Evolutionary conservation across 1,140 invertebrate species (phyloP).

Genomic region (Ceratosolen solmsi): DNA sequence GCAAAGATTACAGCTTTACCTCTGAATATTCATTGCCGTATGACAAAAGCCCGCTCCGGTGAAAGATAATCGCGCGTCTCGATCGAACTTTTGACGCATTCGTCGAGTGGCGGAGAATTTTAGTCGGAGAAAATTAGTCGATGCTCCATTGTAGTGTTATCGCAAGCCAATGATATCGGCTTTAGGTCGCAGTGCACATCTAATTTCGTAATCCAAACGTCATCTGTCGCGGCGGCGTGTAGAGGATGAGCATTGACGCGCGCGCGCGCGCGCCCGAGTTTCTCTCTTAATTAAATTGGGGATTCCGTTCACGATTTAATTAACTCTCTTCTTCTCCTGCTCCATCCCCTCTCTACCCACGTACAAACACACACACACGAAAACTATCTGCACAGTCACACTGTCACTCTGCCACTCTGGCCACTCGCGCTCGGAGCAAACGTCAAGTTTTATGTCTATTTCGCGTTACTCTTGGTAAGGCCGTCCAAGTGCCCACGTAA

Average conservation of each 20-base stretch:
- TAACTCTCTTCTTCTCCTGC: slow-evolving; percentile 50
- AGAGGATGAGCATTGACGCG: neutral
- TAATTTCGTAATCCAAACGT: slow-evolving; percentile 32
- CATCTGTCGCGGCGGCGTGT: neutral
- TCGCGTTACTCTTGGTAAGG: neutral
- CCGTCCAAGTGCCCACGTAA: neutral
- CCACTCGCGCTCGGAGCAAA: neutral
- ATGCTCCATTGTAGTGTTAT: neutral
- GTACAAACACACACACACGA: too few species aligned
- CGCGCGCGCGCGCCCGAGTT: too few species aligned
- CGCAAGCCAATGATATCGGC: neutral
- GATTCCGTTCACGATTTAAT: slow-evolving; percentile 57
- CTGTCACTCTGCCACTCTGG: neutral
- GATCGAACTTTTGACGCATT: neutral
- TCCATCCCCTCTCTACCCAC: neutral
- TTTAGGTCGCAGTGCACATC: neutral
- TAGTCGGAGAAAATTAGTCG: too few species aligned
- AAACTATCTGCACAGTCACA: too few species aligned
- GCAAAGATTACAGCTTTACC: too few species aligned
- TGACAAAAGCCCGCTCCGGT: too few species aligned
- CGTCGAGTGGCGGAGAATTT: neutral
- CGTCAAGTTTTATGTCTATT: neutral
- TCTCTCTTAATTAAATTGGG: slow-evolving; percentile 60
- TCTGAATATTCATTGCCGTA: too few species aligned
- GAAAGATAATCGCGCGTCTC: neutral